Evolutionary conservation across 23 tunicate species (phyloP).

Genomic region (Halocynthia aurantium): DNA sequence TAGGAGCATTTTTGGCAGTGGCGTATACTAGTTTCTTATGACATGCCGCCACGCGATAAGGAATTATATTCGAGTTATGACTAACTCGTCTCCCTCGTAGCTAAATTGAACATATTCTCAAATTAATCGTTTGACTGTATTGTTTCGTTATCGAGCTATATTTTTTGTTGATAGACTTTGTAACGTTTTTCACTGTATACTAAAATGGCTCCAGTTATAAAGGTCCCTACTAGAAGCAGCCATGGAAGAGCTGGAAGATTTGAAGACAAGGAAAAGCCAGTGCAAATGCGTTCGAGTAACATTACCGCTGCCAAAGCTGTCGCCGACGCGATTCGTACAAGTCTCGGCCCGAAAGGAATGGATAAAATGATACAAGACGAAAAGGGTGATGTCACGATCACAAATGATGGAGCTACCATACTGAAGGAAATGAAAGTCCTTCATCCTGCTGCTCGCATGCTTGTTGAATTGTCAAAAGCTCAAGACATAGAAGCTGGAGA

Average conservation of each 20-base stretch:
- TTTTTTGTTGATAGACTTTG: too few species aligned
- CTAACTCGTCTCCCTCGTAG: too few species aligned
- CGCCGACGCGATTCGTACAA: conserved; percentile 93
- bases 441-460: conserved; percentile 98
- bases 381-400: conserved; percentile 98
- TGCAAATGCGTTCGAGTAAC: conserved; percentile 88
- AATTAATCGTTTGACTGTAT: too few species aligned
- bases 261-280: conserved; percentile 93
- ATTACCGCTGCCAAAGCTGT: conserved; percentile 99
- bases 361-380: conserved; percentile 99
- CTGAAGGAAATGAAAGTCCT: conserved; percentile 96
- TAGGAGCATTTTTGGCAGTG: too few species aligned
- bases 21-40: too few species aligned
- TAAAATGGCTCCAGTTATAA: conserved; percentile 47
- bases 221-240: not conserved
- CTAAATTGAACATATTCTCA: too few species aligned
- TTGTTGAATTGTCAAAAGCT: conserved; percentile 95
- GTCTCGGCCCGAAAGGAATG: conserved; percentile 99
- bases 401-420: conserved; percentile 99
- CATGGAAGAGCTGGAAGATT: conserved; percentile 53
- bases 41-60: too few species aligned
- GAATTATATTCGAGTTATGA: too few species aligned
- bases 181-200: too few species aligned
- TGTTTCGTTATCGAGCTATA: too few species aligned
- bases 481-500: conserved; percentile 99